A percentile compares a stretch with the other conserved stretches of the same genome.
These are phyloP conservation scores for Anniella stebbinsi DNA, from an alignment of 2,797 vertebrate species.

Conservation along the genomic window DNA sequence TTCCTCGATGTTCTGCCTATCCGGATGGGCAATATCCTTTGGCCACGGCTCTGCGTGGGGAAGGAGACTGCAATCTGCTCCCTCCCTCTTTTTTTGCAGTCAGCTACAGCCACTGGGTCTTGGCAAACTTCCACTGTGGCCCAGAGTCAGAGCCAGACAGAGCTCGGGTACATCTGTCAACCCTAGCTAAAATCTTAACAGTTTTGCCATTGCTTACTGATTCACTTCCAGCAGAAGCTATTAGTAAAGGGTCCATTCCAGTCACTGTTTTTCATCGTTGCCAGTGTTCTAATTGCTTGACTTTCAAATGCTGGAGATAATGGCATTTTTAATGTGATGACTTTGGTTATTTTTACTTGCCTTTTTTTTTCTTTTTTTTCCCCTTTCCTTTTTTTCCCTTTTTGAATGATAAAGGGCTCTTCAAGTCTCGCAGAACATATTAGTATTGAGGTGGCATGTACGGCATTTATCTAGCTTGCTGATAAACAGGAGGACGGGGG, in stretches of 20 bases:
- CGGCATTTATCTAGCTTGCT: conserved; percentile 59
- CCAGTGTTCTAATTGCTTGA: conserved; percentile 54
- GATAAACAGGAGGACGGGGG: conserved; percentile 29
- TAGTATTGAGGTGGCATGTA: conserved; percentile 42
- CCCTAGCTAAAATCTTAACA: background rate
- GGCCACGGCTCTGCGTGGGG: background rate
- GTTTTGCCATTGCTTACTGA: background rate
- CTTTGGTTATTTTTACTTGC: conserved; percentile 37
- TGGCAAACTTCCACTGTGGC: conserved; percentile 5
- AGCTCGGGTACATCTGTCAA: conserved; percentile 19
- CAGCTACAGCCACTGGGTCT: background rate
- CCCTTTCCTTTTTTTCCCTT: no score
- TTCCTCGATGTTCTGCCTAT: background rate
- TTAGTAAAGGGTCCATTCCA: conserved; percentile 38
- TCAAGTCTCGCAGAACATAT: conserved; percentile 40
- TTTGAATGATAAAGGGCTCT: conserved; percentile 31
- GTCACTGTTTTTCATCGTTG: conserved; percentile 39
- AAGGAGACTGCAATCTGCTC: background rate
- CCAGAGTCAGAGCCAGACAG: background rate
- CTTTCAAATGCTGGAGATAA: conserved; percentile 48
- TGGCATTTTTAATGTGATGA: conserved; percentile 45
- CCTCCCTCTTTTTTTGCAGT: background rate
- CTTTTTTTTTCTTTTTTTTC: conserved; percentile 19
- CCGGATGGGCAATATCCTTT: background rate
- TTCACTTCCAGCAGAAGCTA: conserved; percentile 50